Base-by-base conservation (phyloP, 2,113 vertebrate genomes). In the Prionailurus bengalensis region DNA sequence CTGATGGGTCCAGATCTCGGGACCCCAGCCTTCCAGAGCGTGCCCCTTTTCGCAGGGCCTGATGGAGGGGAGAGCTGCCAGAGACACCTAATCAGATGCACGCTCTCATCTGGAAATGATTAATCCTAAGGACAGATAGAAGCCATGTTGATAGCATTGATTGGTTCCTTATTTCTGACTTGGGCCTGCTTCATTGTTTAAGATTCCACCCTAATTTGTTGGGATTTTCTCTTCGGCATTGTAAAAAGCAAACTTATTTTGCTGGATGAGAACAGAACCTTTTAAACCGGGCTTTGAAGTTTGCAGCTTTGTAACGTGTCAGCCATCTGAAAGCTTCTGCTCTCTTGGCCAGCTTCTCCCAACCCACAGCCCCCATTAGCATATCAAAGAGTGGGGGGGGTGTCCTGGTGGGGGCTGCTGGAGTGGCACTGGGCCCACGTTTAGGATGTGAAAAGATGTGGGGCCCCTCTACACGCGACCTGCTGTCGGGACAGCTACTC, bases 131-230 rank as follows among this genome's bases (percentile, higher is more conserved):
- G 98, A 99, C 98, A 99, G 99, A 99, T 97, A 99, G 99, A 98
- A 99, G 98, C 99, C 98, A 99, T 99, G 99, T 99, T 99, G 99
- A 99, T 99, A 98, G 98, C 98, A 98, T 98, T 99, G 99, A 99
- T 99, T 99, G 99, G 98, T 99, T 99, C 99, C 99, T 99, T 98
- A 99, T 99, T 99, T 89, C 99, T 98, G 99, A 98, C 98, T 98
- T 98, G 98, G 97, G 98, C 97, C 97, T 97, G 98, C 95, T 98
- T 98, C 97, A 68, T 94, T 97, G 96, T 97, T 97, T 97, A 96
- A 98, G 98, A 98, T 98, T 98, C 97, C 96, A 95, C 91, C 97
- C 74, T 98, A 97, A 97, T 98, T 98, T 98, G 97, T 68, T 66
- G 97, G 70, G 82, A 95, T 97, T 98, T 97, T 98, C 95, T 97